Evolutionary conservation across 2,113 vertebrate species (phyloP).

Genomic region (Clarias magur): DNA sequence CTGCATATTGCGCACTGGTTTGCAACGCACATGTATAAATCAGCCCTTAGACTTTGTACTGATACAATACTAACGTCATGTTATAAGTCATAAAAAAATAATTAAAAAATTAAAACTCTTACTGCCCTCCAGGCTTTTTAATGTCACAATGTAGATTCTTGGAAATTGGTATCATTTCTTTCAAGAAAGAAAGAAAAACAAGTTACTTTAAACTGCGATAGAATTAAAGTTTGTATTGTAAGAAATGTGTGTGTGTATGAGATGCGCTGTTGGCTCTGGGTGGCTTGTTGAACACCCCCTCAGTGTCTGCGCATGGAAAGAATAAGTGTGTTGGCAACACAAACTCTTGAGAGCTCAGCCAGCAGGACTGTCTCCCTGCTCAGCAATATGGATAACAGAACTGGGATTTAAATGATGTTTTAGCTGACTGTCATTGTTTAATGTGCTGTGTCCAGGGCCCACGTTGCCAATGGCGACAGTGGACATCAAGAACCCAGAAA

Average conservation of each 20-base stretch:
- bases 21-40: neutral
- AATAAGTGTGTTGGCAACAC: constrained; percentile 45
- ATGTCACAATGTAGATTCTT: neutral
- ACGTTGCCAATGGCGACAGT: constrained; percentile 94
- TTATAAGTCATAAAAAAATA: neutral
- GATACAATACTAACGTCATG: neutral
- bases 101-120: too few species aligned
- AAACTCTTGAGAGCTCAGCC: constrained; percentile 28
- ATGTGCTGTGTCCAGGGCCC: constrained; percentile 75
- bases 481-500: constrained; percentile 99
- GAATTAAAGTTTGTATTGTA: neutral
- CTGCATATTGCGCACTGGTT: neutral
- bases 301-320: constrained; percentile 40
- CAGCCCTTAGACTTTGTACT: too few species aligned
- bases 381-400: constrained; percentile 22
- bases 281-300: constrained; percentile 45
- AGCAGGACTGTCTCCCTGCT: constrained; percentile 4
- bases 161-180: neutral
- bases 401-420: constrained; percentile 3
- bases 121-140: neutral
- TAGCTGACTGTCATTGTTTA: constrained; percentile 12
- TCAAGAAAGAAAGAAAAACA: neutral
- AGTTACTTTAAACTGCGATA: neutral
- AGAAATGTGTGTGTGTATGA: constrained; percentile 19
- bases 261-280: constrained; percentile 30